phyloP scores from a whole-genome alignment of 2,888 invertebrate species.

The Dynastes maya region DNA sequence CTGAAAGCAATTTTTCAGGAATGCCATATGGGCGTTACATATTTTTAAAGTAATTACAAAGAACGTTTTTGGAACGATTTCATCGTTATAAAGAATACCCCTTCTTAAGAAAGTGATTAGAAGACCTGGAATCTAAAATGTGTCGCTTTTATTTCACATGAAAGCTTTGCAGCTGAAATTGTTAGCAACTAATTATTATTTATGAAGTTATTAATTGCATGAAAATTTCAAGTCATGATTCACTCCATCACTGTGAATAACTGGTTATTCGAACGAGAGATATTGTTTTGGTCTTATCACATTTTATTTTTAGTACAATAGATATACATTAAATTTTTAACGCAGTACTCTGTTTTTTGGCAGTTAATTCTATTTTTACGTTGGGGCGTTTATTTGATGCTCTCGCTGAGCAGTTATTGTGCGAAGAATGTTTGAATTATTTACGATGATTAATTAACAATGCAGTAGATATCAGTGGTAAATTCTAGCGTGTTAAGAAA shows the following conservation, averaged over 20 bases:
- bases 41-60: not conserved
- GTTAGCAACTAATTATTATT: not conserved
- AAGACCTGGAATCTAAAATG: not conserved
- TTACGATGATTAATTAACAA: too few species aligned
- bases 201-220: conserved; percentile 4
- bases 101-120: not conserved
- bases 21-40: conserved; percentile 19
- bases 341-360: too few species aligned
- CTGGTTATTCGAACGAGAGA: not conserved
- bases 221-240: conserved; percentile 3
- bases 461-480: too few species aligned
- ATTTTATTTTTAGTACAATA: not conserved
- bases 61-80: conserved; percentile 1
- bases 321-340: too few species aligned
- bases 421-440: too few species aligned
- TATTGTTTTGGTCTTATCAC: conserved; percentile 10
- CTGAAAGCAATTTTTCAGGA: conserved; percentile 1
- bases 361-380: too few species aligned
- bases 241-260: not conserved
- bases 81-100: not conserved
- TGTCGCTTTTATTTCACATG: not conserved
- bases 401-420: too few species aligned
- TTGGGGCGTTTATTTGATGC: too few species aligned
- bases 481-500: too few species aligned
- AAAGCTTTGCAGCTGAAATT: not conserved